phyloP scores from a whole-genome alignment of 2,888 invertebrate genomes.

The Rhyacophila evoluta region DNA sequence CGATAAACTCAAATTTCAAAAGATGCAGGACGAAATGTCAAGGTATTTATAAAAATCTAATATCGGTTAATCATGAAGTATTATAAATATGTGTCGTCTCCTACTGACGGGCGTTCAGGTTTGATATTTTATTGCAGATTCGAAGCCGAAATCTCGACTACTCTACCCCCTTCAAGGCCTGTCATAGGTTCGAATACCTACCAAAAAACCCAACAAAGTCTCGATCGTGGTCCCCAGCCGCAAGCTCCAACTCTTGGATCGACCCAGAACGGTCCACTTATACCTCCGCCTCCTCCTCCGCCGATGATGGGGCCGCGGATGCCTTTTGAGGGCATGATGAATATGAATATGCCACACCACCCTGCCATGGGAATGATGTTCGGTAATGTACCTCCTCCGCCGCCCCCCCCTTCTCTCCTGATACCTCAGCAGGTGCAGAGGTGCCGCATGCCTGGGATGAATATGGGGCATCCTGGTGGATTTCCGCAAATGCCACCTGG shows the following conservation, averaged over 20 bases:
- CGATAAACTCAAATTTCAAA: slow-evolving; percentile 70
- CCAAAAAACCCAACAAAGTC: slow-evolving; percentile 76
- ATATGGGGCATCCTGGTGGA: slow-evolving; percentile 60
- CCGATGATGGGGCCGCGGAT: slow-evolving; percentile 80
- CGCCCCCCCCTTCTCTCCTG: slow-evolving; percentile 74
- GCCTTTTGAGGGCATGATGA: slow-evolving; percentile 54
- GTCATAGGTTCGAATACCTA: slow-evolving; percentile 82
- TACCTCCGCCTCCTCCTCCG: slow-evolving; percentile 74
- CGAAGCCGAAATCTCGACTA: slow-evolving; percentile 84
- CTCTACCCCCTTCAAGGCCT: slow-evolving; percentile 67
- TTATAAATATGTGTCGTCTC: neutral
- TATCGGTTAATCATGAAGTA: neutral
- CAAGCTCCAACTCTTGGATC: neutral
- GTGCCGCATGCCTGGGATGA: neutral
- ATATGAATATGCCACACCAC: neutral
- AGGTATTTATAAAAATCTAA: slow-evolving; percentile 67
- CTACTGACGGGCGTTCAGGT: slow-evolving; percentile 43
- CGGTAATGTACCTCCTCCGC: slow-evolving; percentile 76
- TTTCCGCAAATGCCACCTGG: slow-evolving; percentile 63
- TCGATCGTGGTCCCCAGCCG: slow-evolving; percentile 66
- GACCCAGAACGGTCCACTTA: slow-evolving; percentile 63
- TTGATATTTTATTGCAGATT: slow-evolving; percentile 71
- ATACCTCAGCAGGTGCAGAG: slow-evolving; percentile 76
- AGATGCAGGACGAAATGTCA: slow-evolving; percentile 94
- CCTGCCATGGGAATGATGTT: slow-evolving; percentile 62